Evolutionary conservation across 2,888 invertebrate genomes (phyloP).

Genomic region (Plagiodera versicolora): DNA sequence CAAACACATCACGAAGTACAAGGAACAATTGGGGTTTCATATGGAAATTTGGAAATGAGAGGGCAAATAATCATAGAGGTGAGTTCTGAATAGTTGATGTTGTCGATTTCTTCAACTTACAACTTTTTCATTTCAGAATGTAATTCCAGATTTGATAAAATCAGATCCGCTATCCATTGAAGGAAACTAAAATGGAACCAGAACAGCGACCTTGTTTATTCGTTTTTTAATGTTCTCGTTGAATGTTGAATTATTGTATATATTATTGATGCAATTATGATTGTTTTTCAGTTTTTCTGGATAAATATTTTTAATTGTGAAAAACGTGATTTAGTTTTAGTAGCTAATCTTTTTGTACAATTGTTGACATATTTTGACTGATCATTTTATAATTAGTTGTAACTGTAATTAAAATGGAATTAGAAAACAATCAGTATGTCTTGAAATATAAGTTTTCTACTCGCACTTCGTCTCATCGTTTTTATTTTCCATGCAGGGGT

Average conservation of each 20-base stretch:
- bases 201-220: slow-evolving; percentile 20
- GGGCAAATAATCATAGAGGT: slow-evolving; percentile 53
- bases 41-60: slow-evolving; percentile 47
- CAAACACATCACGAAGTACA: slow-evolving; percentile 46
- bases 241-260: slow-evolving; percentile 23
- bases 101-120: too few relatives aligned
- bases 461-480: neutral
- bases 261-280: slow-evolving; percentile 9
- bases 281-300: slow-evolving; percentile 7
- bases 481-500: neutral
- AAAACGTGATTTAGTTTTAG: slow-evolving; percentile 25
- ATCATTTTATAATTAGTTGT: slow-evolving; percentile 30
- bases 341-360: slow-evolving; percentile 30
- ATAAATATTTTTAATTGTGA: slow-evolving; percentile 20
- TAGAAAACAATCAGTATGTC: slow-evolving; percentile 20
- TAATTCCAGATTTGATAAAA: slow-evolving; percentile 48
- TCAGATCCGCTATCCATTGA: slow-evolving; percentile 45
- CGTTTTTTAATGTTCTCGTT: slow-evolving; percentile 17
- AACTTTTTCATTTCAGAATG: slow-evolving; percentile 39
- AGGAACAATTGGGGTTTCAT: slow-evolving; percentile 48
- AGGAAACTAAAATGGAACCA: slow-evolving; percentile 32
- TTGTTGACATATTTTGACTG: slow-evolving; percentile 31
- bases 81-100: slow-evolving; percentile 20
- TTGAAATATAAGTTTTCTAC: slow-evolving; percentile 24
- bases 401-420: slow-evolving; percentile 13